phyloP scores from a whole-genome alignment of 1,140 invertebrate species.

The Melipona quadrifasciata region DNA sequence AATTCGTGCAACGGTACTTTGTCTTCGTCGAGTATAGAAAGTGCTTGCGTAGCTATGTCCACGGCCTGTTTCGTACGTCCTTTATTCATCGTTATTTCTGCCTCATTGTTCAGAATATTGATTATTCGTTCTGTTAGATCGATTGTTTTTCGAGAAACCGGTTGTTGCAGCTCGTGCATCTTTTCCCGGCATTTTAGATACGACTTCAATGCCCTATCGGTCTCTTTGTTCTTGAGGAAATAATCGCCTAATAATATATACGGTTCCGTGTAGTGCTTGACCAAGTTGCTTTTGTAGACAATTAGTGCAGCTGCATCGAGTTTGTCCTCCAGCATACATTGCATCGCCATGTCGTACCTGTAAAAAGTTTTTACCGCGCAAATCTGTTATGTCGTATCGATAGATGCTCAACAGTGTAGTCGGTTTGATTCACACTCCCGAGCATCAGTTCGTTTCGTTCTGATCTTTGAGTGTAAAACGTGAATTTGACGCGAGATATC shows the following conservation, averaged over 20 bases:
- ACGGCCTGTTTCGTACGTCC: constrained; percentile 16
- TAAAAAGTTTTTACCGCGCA: neutral
- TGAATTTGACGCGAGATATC: neutral
- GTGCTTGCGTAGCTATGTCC: neutral
- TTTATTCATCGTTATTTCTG: neutral
- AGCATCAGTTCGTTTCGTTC: no score
- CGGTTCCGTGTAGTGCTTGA: constrained; percentile 35
- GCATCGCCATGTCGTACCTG: constrained; percentile 57
- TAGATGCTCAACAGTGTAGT: neutral
- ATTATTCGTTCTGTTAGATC: constrained; percentile 43
- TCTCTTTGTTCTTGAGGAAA: constrained; percentile 21
- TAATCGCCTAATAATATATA: constrained; percentile 51
- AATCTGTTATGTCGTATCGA: neutral
- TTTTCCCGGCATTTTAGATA: constrained; percentile 43
- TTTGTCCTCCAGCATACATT: constrained; percentile 43
- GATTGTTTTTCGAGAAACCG: neutral
- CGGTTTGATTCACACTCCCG: neutral
- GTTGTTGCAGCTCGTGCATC: neutral
- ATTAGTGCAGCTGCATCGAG: constrained; percentile 31
- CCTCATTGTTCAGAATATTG: constrained; percentile 51
- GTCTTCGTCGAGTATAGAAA: constrained; percentile 30
- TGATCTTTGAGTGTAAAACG: neutral
- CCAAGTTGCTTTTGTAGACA: constrained; percentile 34
- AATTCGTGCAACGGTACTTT: constrained; percentile 7
- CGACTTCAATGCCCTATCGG: constrained; percentile 34